Percentiles rank a stretch among this genome's conserved stretches.
phyloP scores from a whole-genome alignment of 1,140 invertebrate species.

The Anastrepha ludens region DNA sequence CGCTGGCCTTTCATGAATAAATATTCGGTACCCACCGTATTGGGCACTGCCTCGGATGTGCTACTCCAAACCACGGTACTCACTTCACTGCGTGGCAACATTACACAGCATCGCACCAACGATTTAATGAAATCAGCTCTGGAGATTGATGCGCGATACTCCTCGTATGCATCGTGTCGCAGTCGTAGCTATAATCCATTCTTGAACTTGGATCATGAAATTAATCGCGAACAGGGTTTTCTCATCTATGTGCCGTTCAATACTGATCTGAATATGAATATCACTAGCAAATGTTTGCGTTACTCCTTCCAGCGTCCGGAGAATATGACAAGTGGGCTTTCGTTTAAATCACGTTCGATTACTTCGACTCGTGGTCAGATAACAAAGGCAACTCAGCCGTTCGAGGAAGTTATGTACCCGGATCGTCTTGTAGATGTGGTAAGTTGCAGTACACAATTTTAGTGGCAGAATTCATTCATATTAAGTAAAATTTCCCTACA shows the following conservation, averaged over 20 bases:
- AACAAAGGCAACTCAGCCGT: slow-evolving; percentile 65
- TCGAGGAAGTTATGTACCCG: slow-evolving; percentile 69
- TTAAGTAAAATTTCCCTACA: slow-evolving; percentile 50
- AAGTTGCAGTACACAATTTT: slow-evolving; percentile 58
- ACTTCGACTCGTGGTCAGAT: slow-evolving; percentile 68
- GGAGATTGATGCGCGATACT: slow-evolving; percentile 78
- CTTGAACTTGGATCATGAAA: slow-evolving; percentile 77
- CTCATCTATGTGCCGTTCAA: slow-evolving; percentile 78
- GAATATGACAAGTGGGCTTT: slow-evolving; percentile 70
- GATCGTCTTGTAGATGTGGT: slow-evolving; percentile 68
- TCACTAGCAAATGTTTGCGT: slow-evolving; percentile 62
- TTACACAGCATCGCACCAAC: slow-evolving; percentile 72
- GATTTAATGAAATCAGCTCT: slow-evolving; percentile 75
- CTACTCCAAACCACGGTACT: slow-evolving; percentile 75
- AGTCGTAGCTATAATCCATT: slow-evolving; percentile 78
- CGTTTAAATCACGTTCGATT: slow-evolving; percentile 71
- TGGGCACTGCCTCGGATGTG: slow-evolving; percentile 77
- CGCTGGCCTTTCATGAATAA: slow-evolving; percentile 74
- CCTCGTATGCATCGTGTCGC: slow-evolving; percentile 77
- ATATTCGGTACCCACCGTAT: slow-evolving; percentile 75
- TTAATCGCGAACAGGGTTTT: slow-evolving; percentile 77
- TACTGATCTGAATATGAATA: slow-evolving; percentile 67
- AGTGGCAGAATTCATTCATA: neutral
- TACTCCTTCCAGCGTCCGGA: slow-evolving; percentile 69
- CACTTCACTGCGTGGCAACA: slow-evolving; percentile 77